Conservation (phyloP, 2,888 invertebrate genomes). For the Gymnoscelis rufifasciata region DNA sequence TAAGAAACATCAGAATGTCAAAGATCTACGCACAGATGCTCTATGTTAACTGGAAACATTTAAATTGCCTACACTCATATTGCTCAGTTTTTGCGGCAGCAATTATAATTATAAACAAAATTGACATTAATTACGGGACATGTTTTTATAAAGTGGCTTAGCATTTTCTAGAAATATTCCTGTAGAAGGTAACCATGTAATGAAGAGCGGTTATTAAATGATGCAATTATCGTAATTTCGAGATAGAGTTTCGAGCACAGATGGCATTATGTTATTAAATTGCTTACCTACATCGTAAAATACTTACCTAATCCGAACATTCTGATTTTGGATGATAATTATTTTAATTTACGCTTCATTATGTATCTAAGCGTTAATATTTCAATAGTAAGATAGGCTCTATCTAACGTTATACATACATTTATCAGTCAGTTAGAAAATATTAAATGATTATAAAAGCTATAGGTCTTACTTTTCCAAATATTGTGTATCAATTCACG, state of each 20-base stretch:
- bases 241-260: slow-evolving; percentile 42
- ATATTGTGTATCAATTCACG: too few relatives aligned
- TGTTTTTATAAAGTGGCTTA: slow-evolving; percentile 64
- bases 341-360: too few relatives aligned
- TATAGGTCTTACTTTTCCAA: too few relatives aligned
- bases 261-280: slow-evolving; percentile 2
- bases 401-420: too few relatives aligned
- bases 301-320: background rate
- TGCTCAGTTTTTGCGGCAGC: slow-evolving; percentile 32
- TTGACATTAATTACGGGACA: slow-evolving; percentile 66
- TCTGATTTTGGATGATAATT: background rate
- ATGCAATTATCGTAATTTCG: slow-evolving; percentile 60
- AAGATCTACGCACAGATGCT: slow-evolving; percentile 32
- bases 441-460: too few relatives aligned
- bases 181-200: slow-evolving; percentile 50
- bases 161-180: slow-evolving; percentile 67
- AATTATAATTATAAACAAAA: slow-evolving; percentile 66
- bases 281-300: slow-evolving; percentile 1
- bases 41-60: slow-evolving; percentile 37
- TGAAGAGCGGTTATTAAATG: slow-evolving; percentile 52
- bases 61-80: slow-evolving; percentile 38
- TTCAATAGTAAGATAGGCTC: too few relatives aligned
- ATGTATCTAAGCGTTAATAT: too few relatives aligned
- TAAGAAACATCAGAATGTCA: slow-evolving; percentile 31
- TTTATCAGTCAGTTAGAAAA: too few relatives aligned